Evolutionary conservation across 2,113 vertebrate genomes (phyloP), one percentile per base, ranked within the genome.

Genomic region (Hemichromis elongatus): DNA sequence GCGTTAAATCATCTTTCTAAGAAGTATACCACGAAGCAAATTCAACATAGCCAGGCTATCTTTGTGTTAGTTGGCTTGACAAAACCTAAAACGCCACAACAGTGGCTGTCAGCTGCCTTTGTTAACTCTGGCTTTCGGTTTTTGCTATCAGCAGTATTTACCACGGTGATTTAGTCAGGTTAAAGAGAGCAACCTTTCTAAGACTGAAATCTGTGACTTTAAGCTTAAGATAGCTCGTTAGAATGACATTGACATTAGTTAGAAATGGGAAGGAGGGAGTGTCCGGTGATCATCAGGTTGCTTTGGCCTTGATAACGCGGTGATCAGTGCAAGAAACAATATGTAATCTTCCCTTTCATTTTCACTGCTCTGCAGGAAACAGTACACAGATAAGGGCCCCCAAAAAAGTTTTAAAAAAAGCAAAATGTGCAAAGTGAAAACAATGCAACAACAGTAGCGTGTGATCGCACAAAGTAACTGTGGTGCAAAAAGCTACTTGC

Each of bases 341-440:
- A 37, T 57, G 68, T 81, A n/a, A 77, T 83, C 85, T 86, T 88
- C 86, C 88, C 85, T 87, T 92, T 90, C 30, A 88, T 88, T 87
- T 89, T 88, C 77, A 80, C 84, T 82, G 83, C 73, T 85, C 26
- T 84, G 70, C 77, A 89, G 82, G 90, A 90, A 87, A 91, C 19
- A 90, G 45, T 77, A 68, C 83, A 86, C 21, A 54, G 45, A 87
- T 24, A 83, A 42, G 81, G n/a, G 18, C 80, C 5, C 59, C 61
- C 47, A 45, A 45, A 85, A 61, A 10, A 68, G 47, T 9, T 33
- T n/a, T n/a, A n/a, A n/a, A 26, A 35, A 21, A 66, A 79, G 16
- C 12, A 21, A 81, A 91, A 84, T 80, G 85, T 90, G 90, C 85
- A 92, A 91, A 92, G 80, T 89, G 50, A 84, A 86, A 92, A 78